Evolutionary conservation across 1,140 invertebrate genomes (phyloP).

Genomic region (Pseudomyrmex flavicornis): DNA sequence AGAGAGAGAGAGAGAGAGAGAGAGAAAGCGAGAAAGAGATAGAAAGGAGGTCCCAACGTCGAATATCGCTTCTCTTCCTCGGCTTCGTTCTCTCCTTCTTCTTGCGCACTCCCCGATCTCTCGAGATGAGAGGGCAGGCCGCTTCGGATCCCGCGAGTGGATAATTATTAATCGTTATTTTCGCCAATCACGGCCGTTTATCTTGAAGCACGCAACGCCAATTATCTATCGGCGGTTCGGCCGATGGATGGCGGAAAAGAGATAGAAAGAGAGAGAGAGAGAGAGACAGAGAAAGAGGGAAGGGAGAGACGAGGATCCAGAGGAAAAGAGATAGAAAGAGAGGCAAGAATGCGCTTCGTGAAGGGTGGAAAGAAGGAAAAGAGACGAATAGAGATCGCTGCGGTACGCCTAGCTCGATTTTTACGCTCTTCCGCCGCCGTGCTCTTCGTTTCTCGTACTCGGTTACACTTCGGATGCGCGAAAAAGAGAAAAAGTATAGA

Average conservation of each 20-base stretch:
- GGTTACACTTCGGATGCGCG: conserved; percentile 18
- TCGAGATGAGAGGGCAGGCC: conserved; percentile 81
- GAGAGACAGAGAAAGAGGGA: not conserved
- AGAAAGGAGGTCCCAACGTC: conserved; percentile 44
- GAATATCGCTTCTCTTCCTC: conserved; percentile 65
- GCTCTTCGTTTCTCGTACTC: conserved; percentile 28
- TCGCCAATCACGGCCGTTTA: conserved; percentile 84
- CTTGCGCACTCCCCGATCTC: conserved; percentile 71
- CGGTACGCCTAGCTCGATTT: conserved; percentile 61
- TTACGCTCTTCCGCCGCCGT: conserved; percentile 58
- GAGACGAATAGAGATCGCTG: conserved; percentile 53
- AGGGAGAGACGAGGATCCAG: not conserved
- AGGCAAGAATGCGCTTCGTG: conserved; percentile 25
- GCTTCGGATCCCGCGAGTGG: conserved; percentile 81
- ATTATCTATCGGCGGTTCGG: conserved; percentile 82
- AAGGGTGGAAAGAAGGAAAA: conserved; percentile 17
- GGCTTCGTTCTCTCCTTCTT: conserved; percentile 58
- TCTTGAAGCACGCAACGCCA: conserved; percentile 83
- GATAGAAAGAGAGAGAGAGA: not conserved
- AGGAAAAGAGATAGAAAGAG: not conserved
- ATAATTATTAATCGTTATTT: conserved; percentile 85
- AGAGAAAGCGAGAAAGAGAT: conserved; percentile 22
- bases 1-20: conserved; percentile 8
- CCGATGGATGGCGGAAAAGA: conserved; percentile 22
- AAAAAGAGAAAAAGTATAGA: not conserved